A percentile compares a stretch with the other conserved stretches of the same genome.
These are phyloP conservation scores for Drosophila percnosoma DNA, from an alignment of 2,888 invertebrate species.

Conservation along the genomic window DNA sequence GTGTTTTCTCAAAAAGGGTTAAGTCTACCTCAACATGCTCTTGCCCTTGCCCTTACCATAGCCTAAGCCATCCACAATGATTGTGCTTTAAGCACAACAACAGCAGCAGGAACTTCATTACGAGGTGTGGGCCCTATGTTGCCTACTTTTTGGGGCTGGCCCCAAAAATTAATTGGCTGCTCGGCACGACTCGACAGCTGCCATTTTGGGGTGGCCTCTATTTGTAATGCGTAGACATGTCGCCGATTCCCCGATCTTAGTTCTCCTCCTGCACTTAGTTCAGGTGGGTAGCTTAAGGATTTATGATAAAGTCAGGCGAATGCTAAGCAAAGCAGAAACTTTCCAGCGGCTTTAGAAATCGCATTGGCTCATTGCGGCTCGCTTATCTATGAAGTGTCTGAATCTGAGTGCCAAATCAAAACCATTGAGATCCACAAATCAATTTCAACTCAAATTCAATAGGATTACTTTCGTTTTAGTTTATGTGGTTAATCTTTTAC, in stretches of 20 bases:
- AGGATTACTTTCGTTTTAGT: not conserved
- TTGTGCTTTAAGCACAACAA: conserved; percentile 54
- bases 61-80: conserved; percentile 41
- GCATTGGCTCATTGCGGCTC: conserved; percentile 66
- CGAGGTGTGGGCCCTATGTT: conserved; percentile 12
- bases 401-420: conserved; percentile 52
- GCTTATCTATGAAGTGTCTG: conserved; percentile 72
- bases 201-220: conserved; percentile 62
- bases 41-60: not conserved
- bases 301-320: conserved; percentile 69
- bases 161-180: conserved; percentile 75
- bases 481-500: too few relatives aligned
- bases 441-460: conserved; percentile 3
- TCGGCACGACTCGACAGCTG: conserved; percentile 67
- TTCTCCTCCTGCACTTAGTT: not conserved
- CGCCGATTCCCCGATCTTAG: conserved; percentile 17
- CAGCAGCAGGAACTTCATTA: conserved; percentile 58
- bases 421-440: conserved; percentile 21
- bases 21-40: conserved; percentile 7
- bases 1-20: conserved; percentile 72
- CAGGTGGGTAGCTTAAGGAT: conserved; percentile 70
- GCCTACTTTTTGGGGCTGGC: conserved; percentile 38
- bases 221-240: conserved; percentile 67
- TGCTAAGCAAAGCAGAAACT: conserved; percentile 50
- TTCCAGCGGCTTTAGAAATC: conserved; percentile 67